A percentile compares a stretch with the other conserved stretches of the same genome.
Evolutionary conservation across 2,113 vertebrate genomes (phyloP).

Genomic region (Donacobius atricapilla): DNA sequence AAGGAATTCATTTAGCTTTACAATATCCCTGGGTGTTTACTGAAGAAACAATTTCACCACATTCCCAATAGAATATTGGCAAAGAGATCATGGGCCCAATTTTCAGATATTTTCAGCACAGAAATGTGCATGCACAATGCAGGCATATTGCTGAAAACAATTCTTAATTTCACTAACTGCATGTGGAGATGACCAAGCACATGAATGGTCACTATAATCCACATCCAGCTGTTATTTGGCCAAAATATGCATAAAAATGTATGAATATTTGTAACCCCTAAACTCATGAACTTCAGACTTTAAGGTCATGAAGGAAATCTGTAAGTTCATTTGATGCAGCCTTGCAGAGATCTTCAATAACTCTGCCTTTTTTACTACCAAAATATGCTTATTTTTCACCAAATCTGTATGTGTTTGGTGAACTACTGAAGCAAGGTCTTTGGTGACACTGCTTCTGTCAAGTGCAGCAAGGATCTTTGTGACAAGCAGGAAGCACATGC

Average conservation of each 20-base stretch:
- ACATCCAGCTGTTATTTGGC: not conserved
- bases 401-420: not conserved
- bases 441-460: not conserved
- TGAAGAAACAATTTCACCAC: not conserved
- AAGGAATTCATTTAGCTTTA: not conserved
- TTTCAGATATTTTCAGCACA: not conserved
- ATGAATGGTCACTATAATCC: not conserved
- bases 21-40: not conserved
- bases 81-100: not conserved
- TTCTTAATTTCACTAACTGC: not conserved
- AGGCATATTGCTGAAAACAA: not conserved
- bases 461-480: not conserved
- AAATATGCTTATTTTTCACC: not conserved
- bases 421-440: not conserved
- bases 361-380: not conserved
- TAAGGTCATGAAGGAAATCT: not conserved
- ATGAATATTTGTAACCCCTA: not conserved
- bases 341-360: not conserved
- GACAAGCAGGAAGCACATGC: not conserved
- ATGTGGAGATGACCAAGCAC: not conserved
- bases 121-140: not conserved
- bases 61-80: not conserved
- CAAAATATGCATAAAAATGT: not conserved
- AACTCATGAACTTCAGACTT: not conserved
- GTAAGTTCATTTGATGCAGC: not conserved